Percentiles rank a stretch among this genome's conserved stretches.
These are phyloP conservation scores for Australoheros facetus DNA, from an alignment of 2,797 vertebrate genomes.

Conservation along the genomic window DNA sequence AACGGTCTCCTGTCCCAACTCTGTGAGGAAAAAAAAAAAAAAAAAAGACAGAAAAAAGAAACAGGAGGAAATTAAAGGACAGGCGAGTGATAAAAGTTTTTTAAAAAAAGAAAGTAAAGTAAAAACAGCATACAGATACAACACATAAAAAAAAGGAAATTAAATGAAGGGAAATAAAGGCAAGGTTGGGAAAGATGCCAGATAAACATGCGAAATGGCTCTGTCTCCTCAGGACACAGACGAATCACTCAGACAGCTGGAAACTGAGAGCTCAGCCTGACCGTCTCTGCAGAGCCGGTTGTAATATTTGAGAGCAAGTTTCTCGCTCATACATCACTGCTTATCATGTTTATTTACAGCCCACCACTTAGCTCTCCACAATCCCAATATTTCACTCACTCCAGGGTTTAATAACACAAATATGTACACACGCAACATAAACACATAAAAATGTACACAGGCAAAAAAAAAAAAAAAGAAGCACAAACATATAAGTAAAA, in stretches of 20 bases:
- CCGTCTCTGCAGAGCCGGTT: conserved; percentile 36
- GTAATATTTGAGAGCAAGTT: conserved; percentile 45
- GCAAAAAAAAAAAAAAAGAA: not conserved
- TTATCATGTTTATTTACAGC: conserved; percentile 64
- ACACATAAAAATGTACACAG: conserved; percentile 13
- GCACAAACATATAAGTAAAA: not conserved
- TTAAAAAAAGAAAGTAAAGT: not conserved
- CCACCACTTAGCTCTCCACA: conserved; percentile 22
- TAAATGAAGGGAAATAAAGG: conserved; percentile 29
- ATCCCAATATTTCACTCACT: conserved; percentile 50
- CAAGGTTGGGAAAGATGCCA: conserved; percentile 9
- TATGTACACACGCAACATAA: conserved; percentile 14
- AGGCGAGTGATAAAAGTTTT: not conserved
- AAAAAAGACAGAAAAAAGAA: not conserved
- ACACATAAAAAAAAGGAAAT: conserved; percentile 4
- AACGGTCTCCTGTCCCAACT: conserved; percentile 79
- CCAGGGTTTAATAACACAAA: conserved; percentile 63
- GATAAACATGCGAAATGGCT: conserved; percentile 36
- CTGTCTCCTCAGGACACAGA: conserved; percentile 45
- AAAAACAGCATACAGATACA: not conserved
- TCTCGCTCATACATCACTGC: conserved; percentile 56
- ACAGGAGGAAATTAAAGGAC: not conserved
- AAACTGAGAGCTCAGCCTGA: conserved; percentile 24
- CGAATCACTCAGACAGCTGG: conserved; percentile 34
- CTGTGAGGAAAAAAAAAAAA: conserved; percentile 33